Base-by-base conservation (phyloP, 2,113 vertebrate genomes). In the Capreolus pygargus region DNA sequence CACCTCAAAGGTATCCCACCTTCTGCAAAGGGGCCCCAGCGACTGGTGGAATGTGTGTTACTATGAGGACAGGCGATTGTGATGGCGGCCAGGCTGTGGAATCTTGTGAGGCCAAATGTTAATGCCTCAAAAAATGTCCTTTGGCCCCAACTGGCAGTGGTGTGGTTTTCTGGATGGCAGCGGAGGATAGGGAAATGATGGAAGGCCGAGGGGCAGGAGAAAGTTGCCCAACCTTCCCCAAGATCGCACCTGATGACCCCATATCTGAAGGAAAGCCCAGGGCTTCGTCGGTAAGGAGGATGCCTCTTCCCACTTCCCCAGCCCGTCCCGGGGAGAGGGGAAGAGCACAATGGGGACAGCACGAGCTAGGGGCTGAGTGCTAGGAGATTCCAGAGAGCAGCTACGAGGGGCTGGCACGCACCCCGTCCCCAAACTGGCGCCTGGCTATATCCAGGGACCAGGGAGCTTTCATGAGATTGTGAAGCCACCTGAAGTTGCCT, bases 21-120 rank as follows among this genome's bases (percentile, higher is more conserved):
- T 84, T 95, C 67, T 30, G 5, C 85, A 33, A 45, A 85, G 61
- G 47, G 83, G 15, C 92, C 98, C 93, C 97, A 93, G 98, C 95
- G 94, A 98, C 97, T 30, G 55, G 43, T 83, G 47, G 96, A 98
- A 98, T 94, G 95, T 25, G 6, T 50, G 84, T 89, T 45, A 97
- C 96, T 97, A 50, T 98, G 98, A 98, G 97, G 84, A 58, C 86
- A 91, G 39, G 39, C 86, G 39, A 98, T 97, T 98, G 83, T 98
- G 98, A 98, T 89, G 95, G 88, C 0, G 4, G n/a, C 84, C 14
- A 0, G n/a, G 47, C 85, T 87, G 27, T 90, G 16, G 74, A 96
- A 91, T 92, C 90, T 81, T 61, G 23, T 55, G 88, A 90, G 57
- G 36, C 52, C 95, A 95, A 96, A 96, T 58, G 86, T 23, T 25